A percentile compares a stretch with the other conserved stretches of the same genome.
Evolutionary conservation across 2,797 vertebrate genomes (phyloP).

Genomic region (Leucoraja ocellata): DNA sequence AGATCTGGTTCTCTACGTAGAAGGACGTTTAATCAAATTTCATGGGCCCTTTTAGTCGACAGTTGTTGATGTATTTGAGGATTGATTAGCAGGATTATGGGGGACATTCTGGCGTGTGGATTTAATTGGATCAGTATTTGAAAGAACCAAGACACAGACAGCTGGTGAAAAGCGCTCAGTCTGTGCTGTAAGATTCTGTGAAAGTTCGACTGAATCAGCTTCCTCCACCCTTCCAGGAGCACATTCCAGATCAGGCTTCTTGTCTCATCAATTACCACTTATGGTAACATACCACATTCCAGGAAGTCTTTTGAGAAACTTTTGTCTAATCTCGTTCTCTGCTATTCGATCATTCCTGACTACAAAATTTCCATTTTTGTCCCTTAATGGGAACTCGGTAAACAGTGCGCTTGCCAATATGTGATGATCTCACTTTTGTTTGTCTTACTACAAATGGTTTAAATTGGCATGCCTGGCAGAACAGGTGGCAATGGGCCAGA

Average conservation of each 20-base stretch:
- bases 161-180: too few species aligned
- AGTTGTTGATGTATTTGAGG: not conserved
- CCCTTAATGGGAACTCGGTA: constrained; percentile 3
- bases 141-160: not conserved
- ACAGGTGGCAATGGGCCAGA: not conserved
- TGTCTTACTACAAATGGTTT: not conserved
- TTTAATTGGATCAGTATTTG: not conserved
- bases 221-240: not conserved
- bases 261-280: constrained; percentile 5
- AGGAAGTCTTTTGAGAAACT: not conserved
- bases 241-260: not conserved
- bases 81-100: not conserved
- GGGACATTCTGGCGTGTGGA: not conserved
- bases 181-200: not conserved
- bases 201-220: not conserved
- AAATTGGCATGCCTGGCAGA: not conserved
- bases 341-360: not conserved
- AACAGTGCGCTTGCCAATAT: not conserved
- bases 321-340: not conserved
- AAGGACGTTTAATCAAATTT: not conserved
- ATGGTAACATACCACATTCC: constrained; percentile 27
- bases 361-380: constrained; percentile 34
- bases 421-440: constrained; percentile 17
- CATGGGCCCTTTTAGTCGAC: not conserved
- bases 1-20: not conserved